phyloP scores from a whole-genome alignment of 1,140 invertebrate species.

The Drosophila punjabiensis region DNA sequence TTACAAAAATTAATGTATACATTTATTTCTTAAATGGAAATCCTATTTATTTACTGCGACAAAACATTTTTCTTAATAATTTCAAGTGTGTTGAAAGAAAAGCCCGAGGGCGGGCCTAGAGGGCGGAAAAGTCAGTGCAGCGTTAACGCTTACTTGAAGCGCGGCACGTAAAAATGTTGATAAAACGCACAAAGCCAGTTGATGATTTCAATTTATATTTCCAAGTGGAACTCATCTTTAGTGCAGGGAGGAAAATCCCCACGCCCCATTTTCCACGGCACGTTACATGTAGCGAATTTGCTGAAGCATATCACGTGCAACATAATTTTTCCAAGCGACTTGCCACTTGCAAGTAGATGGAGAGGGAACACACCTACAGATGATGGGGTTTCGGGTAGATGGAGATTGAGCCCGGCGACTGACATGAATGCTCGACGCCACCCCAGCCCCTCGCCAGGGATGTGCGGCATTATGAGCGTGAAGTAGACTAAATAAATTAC shows the following conservation, averaged over 20 bases:
- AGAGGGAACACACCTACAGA: background rate
- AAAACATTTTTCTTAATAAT: background rate
- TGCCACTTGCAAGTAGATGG: constrained; percentile 51
- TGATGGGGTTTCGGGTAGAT: background rate
- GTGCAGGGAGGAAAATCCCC: constrained; percentile 29
- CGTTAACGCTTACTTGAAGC: constrained; percentile 65
- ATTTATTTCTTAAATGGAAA: background rate
- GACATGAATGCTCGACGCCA: constrained; percentile 64
- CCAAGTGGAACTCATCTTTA: constrained; percentile 81
- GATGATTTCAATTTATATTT: constrained; percentile 84
- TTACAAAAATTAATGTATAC: background rate
- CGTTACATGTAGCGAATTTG: constrained; percentile 73
- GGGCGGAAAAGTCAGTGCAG: constrained; percentile 47
- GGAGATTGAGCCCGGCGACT: constrained; percentile 45
- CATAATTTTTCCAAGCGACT: constrained; percentile 84
- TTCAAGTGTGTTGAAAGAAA: background rate
- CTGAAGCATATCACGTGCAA: constrained; percentile 84
- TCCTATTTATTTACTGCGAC: too few species aligned
- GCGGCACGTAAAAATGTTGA: constrained; percentile 83
- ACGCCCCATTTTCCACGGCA: constrained; percentile 21
- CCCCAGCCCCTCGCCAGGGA: constrained; percentile 1
- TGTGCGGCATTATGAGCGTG: constrained; percentile 78
- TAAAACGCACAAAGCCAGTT: constrained; percentile 83
- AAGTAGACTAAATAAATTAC: constrained; percentile 83
- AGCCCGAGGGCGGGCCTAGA: background rate